Evolutionary conservation across 2,113 vertebrate genomes (phyloP), one percentile per base, ranked within the genome.

Genomic region (Nyctibius bracteatus): DNA sequence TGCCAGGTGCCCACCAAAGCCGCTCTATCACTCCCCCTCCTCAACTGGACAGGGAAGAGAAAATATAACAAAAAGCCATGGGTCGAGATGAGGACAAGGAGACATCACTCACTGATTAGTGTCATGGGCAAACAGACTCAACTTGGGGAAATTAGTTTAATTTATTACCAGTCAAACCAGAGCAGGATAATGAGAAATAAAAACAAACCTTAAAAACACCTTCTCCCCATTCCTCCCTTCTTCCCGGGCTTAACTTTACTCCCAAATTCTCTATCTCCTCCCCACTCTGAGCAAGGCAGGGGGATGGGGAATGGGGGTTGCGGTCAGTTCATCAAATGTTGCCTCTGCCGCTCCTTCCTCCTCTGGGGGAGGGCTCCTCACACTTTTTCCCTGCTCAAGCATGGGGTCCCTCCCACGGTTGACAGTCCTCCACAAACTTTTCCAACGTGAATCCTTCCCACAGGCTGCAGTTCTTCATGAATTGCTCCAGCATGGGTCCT

Each of bases 361-460:
- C n/a, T 37, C 1, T 11, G 8, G 30, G 13, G 10, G 5, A 51
- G 17, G 47, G 31, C n/a, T 55, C n/a, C 33, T 54, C 39, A 33
- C 15, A 4, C n/a, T 52, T 37, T 46, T 30, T 14, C 51, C 18
- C 7, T 20, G 37, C 8, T 33, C 30, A 24, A 59, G 31, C 0
- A 2, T 23, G 49, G 8, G 23, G 27, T 70, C 13, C 55, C 25
- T 68, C 25, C 22, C 5, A 2, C 0, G 1, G 31, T 6, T 58
- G 9, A 66, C 5, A 66, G 28, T 16, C 14, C 37, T 72, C 30
- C 66, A 65, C 2, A 2, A 70, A 22, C 30, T 25, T 41, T 25
- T 68, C 31, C 63, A 82, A 9, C 4, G 4, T 3, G 10, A 19
- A 6, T 66, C n/a, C 23, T 44, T 74, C 52, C n/a, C 39, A 39